Conservation (phyloP, 2,888 invertebrate species). For the Drosophila nr. perissopoda region DNA sequence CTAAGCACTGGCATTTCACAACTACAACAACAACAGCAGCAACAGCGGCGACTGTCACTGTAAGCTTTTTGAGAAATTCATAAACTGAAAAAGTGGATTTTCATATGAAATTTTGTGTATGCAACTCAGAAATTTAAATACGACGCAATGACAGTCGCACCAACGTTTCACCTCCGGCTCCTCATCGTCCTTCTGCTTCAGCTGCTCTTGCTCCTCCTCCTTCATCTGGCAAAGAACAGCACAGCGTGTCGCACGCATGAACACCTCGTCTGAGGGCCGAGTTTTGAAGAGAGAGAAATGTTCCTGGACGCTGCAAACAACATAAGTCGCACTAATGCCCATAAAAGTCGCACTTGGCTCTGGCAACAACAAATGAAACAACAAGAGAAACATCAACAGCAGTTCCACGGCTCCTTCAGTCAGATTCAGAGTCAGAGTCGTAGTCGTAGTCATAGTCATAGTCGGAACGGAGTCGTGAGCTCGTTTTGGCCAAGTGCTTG, state of each 20-base stretch:
- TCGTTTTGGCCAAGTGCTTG: slow-evolving; percentile 71
- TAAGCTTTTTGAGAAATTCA: slow-evolving; percentile 78
- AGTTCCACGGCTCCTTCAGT: slow-evolving; percentile 10
- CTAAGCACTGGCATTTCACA: slow-evolving; percentile 33
- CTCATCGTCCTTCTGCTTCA: not conserved
- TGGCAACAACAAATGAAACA: slow-evolving; percentile 17
- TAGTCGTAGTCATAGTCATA: slow-evolving; percentile 11
- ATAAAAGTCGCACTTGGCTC: slow-evolving; percentile 73
- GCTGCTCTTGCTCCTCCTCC: not conserved
- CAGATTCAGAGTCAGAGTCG: slow-evolving; percentile 10
- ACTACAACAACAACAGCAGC: slow-evolving; percentile 10
- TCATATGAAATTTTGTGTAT: slow-evolving; percentile 74
- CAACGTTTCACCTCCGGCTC: slow-evolving; percentile 4
- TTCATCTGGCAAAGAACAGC: slow-evolving; percentile 28
- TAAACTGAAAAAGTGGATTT: slow-evolving; percentile 80
- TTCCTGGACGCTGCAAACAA: slow-evolving; percentile 69
- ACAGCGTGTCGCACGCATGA: slow-evolving; percentile 78
- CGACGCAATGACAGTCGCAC: slow-evolving; percentile 64
- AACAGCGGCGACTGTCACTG: slow-evolving; percentile 66
- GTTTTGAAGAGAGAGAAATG: slow-evolving; percentile 30
- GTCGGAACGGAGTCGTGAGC: slow-evolving; percentile 48
- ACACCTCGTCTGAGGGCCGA: slow-evolving; percentile 62
- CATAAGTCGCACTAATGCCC: slow-evolving; percentile 79
- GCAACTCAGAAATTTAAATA: slow-evolving; percentile 78
- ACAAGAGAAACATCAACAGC: slow-evolving; percentile 6